Evolutionary conservation across 2,113 vertebrate genomes (phyloP), one percentile per base, ranked within the genome.

Genomic region (Larimichthys polyactis): DNA sequence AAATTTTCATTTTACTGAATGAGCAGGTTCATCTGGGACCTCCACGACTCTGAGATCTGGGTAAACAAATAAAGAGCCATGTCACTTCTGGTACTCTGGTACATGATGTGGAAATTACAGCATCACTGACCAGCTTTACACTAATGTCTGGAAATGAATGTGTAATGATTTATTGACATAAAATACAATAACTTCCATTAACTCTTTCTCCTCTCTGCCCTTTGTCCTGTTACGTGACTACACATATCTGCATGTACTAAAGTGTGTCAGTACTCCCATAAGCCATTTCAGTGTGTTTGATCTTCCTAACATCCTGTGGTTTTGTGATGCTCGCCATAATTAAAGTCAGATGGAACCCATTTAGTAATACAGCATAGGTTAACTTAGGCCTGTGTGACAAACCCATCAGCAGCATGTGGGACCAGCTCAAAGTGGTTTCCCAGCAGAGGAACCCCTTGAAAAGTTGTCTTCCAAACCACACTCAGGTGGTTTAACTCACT

Each of bases 401-500:
- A 83, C 15, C 29, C 73, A 81, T 66, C 74, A 60, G 79, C 78
- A 81, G 64, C 51, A 62, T 78, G 84, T 77, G 78, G 78, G 81
- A 79, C 4, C 0, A 73, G 27, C 55, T 71, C 63, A 10, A 55
- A 87, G 66, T 63, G 14, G 2, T 90, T 91, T 92, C 84, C 84
- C 87, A 86, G 81, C 70, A 82, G 43, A 72, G 58, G 49, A 78
- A 40, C 58, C 44, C 58, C 64, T 72, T 70, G 71, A 71, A 82
- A 82, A 82, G 79, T 84, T 4, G 17, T 81, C 81, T 78, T 84
- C 77, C 65, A 86, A 90, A 90, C 81, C 73, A 19, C 81, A 86
- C 83, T 92, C 86, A 92, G 91, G 90, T 93, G 92, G 85, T n/a
- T n/a, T n/a, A n/a, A n/a, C n/a, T n/a, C 88, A 83, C 75, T 14